phyloP scores from a whole-genome alignment of 2,113 vertebrate species.

The Ceyx melanurus region DNA sequence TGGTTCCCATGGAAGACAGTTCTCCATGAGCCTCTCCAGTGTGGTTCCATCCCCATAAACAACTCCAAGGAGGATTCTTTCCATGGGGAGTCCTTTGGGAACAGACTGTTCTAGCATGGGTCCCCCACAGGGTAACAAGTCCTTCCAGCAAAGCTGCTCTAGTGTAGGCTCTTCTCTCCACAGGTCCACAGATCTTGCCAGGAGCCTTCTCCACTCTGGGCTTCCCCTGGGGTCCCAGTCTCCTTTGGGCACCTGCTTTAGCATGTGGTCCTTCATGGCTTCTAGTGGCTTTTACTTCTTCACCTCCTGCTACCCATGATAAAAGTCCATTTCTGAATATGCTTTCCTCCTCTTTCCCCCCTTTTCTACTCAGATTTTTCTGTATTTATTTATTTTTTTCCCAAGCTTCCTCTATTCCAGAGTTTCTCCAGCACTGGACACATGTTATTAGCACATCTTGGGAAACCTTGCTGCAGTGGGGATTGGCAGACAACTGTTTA shows the following conservation, averaged over 20 bases:
- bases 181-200: neutral
- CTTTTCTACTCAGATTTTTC: neutral
- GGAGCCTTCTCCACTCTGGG: neutral
- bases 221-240: neutral
- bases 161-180: neutral
- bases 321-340: neutral
- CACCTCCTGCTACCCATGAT: neutral
- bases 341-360: neutral
- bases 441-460: neutral
- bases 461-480: neutral
- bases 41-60: neutral
- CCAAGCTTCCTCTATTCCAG: neutral
- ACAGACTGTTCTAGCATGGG: neutral
- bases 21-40: neutral
- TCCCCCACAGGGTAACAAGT: neutral
- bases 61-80: too few species aligned
- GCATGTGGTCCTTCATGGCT: neutral
- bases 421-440: neutral
- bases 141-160: neutral
- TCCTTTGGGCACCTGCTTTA: neutral
- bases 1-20: neutral
- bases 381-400: neutral
- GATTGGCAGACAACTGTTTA: constrained; percentile 55
- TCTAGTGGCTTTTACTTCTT: neutral
- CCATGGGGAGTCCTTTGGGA: neutral